These are phyloP conservation scores for Fulica atra DNA, from an alignment of 2,113 vertebrate genomes.

Conservation along the genomic window DNA sequence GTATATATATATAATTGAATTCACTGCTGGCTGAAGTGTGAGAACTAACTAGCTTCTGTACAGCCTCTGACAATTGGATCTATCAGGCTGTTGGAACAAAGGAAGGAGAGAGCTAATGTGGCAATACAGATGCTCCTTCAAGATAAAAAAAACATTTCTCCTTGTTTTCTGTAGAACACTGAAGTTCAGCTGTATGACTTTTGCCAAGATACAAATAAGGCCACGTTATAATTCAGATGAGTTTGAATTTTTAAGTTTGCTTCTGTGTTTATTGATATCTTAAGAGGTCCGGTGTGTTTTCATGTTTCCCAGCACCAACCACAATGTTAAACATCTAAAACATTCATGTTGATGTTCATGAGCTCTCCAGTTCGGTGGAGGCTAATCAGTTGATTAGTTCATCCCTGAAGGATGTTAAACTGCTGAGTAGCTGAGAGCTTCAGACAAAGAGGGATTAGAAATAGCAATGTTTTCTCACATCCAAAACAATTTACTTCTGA, in stretches of 20 bases:
- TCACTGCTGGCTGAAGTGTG: background rate
- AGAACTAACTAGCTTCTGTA: background rate
- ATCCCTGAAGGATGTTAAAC: background rate
- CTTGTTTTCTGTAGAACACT: background rate
- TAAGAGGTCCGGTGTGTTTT: background rate
- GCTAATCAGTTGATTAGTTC: background rate
- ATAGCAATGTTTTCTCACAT: background rate
- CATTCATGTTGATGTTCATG: background rate
- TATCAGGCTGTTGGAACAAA: background rate
- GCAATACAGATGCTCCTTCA: background rate
- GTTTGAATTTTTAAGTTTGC: background rate
- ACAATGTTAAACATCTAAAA: background rate
- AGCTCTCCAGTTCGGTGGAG: background rate
- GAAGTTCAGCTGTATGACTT: background rate
- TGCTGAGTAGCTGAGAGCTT: background rate
- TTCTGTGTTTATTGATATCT: background rate
- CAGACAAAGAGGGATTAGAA: background rate
- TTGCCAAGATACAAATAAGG: background rate
- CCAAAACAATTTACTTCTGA: background rate
- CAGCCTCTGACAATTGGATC: background rate
- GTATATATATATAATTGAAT: background rate
- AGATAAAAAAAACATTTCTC: background rate
- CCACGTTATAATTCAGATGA: background rate
- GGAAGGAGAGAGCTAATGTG: background rate
- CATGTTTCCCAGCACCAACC: background rate